A percentile compares a stretch with the other conserved stretches of the same genome.
These are phyloP conservation scores for Rhingia campestris DNA, from an alignment of 2,888 invertebrate genomes.

Conservation along the genomic window DNA sequence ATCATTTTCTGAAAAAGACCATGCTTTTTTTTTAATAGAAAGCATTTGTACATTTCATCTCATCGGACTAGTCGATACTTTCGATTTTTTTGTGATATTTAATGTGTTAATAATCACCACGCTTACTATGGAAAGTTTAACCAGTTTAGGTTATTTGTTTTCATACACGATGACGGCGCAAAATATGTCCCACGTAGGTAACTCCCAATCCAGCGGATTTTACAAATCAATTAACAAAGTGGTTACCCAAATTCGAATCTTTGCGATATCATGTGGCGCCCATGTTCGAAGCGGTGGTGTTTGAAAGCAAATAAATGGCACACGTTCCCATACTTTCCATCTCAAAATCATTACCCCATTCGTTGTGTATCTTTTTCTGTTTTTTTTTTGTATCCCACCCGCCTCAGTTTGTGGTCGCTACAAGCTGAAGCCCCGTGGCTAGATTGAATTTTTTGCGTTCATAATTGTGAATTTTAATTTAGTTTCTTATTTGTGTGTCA, in stretches of 20 bases:
- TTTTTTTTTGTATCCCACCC: neutral
- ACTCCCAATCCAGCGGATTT: neutral
- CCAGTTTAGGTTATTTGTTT: no score
- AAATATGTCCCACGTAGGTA: neutral
- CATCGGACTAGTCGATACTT: neutral
- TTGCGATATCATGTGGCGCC: slow-evolving; percentile 17
- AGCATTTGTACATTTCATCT: neutral
- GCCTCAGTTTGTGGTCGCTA: slow-evolving; percentile 34
- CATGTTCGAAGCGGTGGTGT: slow-evolving; percentile 18
- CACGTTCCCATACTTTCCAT: slow-evolving; percentile 67
- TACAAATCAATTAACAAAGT: neutral
- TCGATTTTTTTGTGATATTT: neutral
- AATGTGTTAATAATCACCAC: neutral
- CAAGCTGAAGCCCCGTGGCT: slow-evolving; percentile 45
- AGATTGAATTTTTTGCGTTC: slow-evolving; percentile 38
- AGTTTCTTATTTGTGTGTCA: slow-evolving; percentile 64
- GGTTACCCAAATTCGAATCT: slow-evolving; percentile 32
- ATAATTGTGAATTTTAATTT: slow-evolving; percentile 9
- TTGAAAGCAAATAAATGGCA: neutral
- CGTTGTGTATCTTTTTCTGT: slow-evolving; percentile 10
- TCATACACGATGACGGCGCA: no score
- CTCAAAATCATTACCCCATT: slow-evolving; percentile 58
- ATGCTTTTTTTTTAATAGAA: neutral
- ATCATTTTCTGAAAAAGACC: neutral
- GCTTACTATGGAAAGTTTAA: neutral